Evolutionary conservation across 2,797 vertebrate genomes (phyloP), one percentile per base, ranked within the genome.

Genomic region (Tragopan temminckii): DNA sequence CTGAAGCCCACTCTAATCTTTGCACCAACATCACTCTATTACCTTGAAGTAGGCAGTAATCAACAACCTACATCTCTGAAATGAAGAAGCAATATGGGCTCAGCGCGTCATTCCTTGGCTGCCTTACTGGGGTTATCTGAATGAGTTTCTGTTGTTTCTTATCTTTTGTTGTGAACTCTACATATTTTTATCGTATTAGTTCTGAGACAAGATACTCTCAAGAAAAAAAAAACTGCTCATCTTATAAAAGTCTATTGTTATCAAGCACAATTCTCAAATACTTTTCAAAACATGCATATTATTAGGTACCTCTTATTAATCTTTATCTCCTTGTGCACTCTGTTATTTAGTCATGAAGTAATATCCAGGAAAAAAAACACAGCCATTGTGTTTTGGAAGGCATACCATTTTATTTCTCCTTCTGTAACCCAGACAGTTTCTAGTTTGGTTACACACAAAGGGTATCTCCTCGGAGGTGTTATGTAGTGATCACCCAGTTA

Each of bases 361-460:
- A 6, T 19, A 53, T 13, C 12, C 20, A 14, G 10, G 23, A 7
- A 5, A 9, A 7, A 2, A 61, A 29, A 23, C 29, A 2, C 3
- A 1, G 40, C 14, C 52, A 29, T 4, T 17, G 8, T 58, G n/a
- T 88, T 27, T 48, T 31, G 17, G 24, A 59, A 82, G 35, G 15
- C 24, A 17, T 0, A 4, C 7, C 27, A 4, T 7, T 31, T 76
- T 76, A 69, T 27, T 61, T 31, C 9, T 35, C 42, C 16, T 64
- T 83, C 72, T 11, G 31, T 33, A 17, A 29, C 42, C 19, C 11
- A 40, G 9, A 74, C 45, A 70, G 20, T 81, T 80, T 84, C 24
- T 58, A 27, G n/a, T 48, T 85, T 53, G 5, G 7, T 85, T 45
- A 23, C 19, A 29, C 17, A 50, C 6, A 13, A 88, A 38, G 18